Base-by-base conservation (phyloP, 2,888 invertebrate species). In the Thalpophila matura region DNA sequence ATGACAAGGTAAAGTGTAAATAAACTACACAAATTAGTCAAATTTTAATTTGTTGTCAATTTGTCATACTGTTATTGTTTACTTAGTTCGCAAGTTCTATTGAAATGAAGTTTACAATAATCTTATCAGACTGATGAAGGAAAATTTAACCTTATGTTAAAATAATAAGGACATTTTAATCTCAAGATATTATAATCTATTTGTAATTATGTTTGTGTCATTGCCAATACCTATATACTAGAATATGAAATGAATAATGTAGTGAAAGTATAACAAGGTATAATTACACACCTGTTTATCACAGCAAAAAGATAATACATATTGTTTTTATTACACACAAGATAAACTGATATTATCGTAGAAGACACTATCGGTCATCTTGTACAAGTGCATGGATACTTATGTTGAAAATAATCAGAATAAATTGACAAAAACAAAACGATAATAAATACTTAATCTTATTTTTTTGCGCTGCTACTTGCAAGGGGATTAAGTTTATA, bases 201-300 rank as follows among this genome's bases (percentile, higher is more conserved):
- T 38, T 38, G 10, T 59, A 53, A 37, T 53, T 10, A n/a, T 3
- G 40, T 12, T 47, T 53, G 47, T 69, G 12, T 33, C 31, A 37
- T 27, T 47, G 35, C 14, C 31, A 43, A 31, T 50, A 47, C 18
- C 10, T 9, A 49, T n/a, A 31, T 33, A n/a, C 1, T 10, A n/a
- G 22, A n/a, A n/a, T 50, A 35, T 45, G 27, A 40, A 67, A 50
- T n/a, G n/a, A n/a, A n/a, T 40, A 53, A 55, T 56, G 64, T 71
- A 63, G 35, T 27, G 55, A 50, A 64, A 68, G n/a, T 53, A 27
- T 26, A 20, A 29, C 29, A 47, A 71, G 26, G 22, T 35, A 16
- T 20, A 31, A 9, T 29, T 16, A 43, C 10, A 9, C 12, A 66
- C 20, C n/a, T 45, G 10, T 45, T 45, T 26, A n/a, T 37, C 35